Base-by-base conservation (phyloP, 2,797 vertebrate genomes). In the Manis javanica region DNA sequence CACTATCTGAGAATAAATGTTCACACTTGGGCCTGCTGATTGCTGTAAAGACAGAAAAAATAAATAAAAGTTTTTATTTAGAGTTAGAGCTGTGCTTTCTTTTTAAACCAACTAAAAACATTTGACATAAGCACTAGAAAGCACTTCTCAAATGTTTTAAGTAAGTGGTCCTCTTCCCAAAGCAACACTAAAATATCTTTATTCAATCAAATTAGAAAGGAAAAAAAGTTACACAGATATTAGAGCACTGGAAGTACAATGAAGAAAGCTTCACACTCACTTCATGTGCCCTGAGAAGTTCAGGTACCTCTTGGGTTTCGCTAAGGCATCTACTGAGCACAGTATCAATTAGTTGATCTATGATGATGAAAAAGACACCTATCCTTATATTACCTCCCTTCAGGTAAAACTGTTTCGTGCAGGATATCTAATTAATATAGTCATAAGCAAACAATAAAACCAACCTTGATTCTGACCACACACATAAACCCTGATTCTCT, bases 171-270 rank as follows among this genome's bases (percentile, higher is more conserved):
- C 19, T 79, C 39, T 93, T 74, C 12, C 61, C 37, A 90, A 94
- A 78, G 61, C 71, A 78, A 92, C 92, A 34, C 14, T 53, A 29
- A 88, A 83, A 72, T 91, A 57, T 68, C n/a, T 81, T 90, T 61
- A 53, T 18, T 95, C 21, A 81, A 75, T 23, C 37, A 86, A 93
- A 59, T 68, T 26, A 26, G 21, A 29, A 64, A 26, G 37, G 39
- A 61, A 31, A 31, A 49, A 69, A 26, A 34, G 9, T 34, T 49
- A 74, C 29, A 11, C 19, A 63, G 42, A 72, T 81, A 92, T 55
- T 18, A 81, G 63, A 89, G 15, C 23, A 79, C 0, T 42, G 5
- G 89, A 57, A 53, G 13, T 42, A 90, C 37, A 75, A 3, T 18
- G 24, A 74, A 42, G 29, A 77, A 87, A 88, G 7, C 37, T 63